These are phyloP conservation scores for Saturnia pavonia DNA, from an alignment of 2,888 invertebrate genomes.

Conservation along the genomic window DNA sequence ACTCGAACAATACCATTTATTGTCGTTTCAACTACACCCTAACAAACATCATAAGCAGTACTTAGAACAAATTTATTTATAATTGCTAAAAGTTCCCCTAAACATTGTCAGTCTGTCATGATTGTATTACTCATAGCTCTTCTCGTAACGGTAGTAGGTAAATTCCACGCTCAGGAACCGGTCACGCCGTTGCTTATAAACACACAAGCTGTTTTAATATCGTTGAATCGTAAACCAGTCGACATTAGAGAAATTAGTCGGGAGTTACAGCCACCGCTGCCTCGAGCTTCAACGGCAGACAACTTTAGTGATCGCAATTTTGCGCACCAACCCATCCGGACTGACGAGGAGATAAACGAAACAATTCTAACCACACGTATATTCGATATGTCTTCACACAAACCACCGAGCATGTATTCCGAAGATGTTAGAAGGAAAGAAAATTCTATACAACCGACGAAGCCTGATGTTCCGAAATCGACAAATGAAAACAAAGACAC, in stretches of 20 bases:
- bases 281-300: not conserved
- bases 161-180: conserved; percentile 44
- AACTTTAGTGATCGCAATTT: not conserved
- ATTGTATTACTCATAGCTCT: conserved; percentile 46
- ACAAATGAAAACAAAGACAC: conserved; percentile 18
- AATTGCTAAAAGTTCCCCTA: conserved; percentile 28
- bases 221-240: conserved; percentile 30
- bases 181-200: conserved; percentile 36
- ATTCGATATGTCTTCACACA: not conserved
- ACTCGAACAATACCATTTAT: conserved; percentile 53
- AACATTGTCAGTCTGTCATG: conserved; percentile 42
- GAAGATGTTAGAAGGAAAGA: not conserved
- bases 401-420: not conserved
- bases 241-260: conserved; percentile 26
- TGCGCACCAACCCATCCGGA: not conserved
- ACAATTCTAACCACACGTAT: not conserved
- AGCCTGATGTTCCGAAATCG: conserved; percentile 1
- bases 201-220: conserved; percentile 26
- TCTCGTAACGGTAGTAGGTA: conserved; percentile 43
- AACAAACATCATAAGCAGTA: conserved; percentile 40
- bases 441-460: not conserved
- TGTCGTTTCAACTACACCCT: conserved; percentile 55
- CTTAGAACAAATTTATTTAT: conserved; percentile 28
- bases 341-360: not conserved
- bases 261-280: conserved; percentile 14